Evolutionary conservation across 2,888 invertebrate genomes (phyloP), one percentile per base, ranked within the genome.

Genomic region (Chrysodeixis includens): DNA sequence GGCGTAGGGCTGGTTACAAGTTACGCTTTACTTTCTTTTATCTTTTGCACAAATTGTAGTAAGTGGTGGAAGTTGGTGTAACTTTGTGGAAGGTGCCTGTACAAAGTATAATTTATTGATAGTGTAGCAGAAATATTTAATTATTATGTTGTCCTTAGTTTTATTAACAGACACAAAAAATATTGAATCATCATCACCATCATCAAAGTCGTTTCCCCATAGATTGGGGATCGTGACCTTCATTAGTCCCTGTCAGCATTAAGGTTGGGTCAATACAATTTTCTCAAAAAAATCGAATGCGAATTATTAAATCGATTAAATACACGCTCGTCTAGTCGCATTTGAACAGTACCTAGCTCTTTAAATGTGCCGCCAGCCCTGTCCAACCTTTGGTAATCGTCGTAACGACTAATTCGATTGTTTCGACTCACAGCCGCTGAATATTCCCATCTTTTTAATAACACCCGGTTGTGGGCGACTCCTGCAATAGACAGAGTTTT

Each of bases 401-500:
- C 56, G 22, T 66, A 55, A 56, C 62, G 32, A 65, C 52, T 63
- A 66, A 75, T 63, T 56, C 32, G 52, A 66, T 56, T 59, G 69
- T 66, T 62, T 77, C 55, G 44, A 49, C 62, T 68, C 66, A 64
- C 44, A 49, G 46, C 67, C 55, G 26, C 52, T 46, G 54, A 22
- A 70, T 66, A 59, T 59, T 62, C 58, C 46, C 44, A 12, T 35
- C 22, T 71, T 69, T 66, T 60, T 62, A 59, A 30, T 69, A 66
- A 49, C 18, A 58, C 56, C 22, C 35, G 44, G 35, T 30, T 55
- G 44, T 60, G 18, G 18, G 44, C 40, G 63, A 52, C 59, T 72
- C 68, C 1, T 22, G n/a, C 53, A 56, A 60, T 46, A 56, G 30
- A 22, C 16, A 10, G 30, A 58, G 10, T 62, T 51, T 49, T 53